Evolutionary conservation across 2,797 vertebrate genomes (phyloP), one percentile per base, ranked within the genome.

Genomic region (Acipenser transmontanus): DNA sequence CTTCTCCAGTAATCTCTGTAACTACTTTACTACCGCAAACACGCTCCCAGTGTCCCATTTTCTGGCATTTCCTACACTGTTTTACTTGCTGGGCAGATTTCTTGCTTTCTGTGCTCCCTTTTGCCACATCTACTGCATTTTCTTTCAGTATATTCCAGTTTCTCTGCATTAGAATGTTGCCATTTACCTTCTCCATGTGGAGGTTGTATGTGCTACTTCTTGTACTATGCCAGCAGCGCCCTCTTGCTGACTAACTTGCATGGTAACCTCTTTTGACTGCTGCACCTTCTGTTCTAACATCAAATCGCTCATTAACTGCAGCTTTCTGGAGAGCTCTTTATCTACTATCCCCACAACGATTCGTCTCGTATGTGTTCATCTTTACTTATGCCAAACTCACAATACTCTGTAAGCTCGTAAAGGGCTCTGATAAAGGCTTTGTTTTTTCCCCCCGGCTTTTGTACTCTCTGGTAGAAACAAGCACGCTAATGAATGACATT

Each of bases 261-360:
- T 17, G 52, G 66, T 48, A 13, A 67, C 67, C 47, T 71, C 60
- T 10, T 67, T 61, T 1, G 64, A 68, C 56, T 73, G 72, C 5
- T 59, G 57, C 7, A 70, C 63, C 0, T 64, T 66, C 20, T 59
- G 61, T 11, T 50, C 61, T 50, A 69, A 47, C 1, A 61, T 72
- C 8, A 72, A 13, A 34, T 67, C 71, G 11, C 57, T 52, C 13
- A 1, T 66, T 20, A 70, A 49, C 63, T 72, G 70, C 20, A 71
- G 48, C 11, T 34, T 69, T 7, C 47, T 20, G 13, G 67, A 71
- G 12, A 74, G 12, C 1, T 71, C 67, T 57, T 74, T 69, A 54
- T 73, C 66, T 8, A 50, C 13, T 47, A 71, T 63, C 7, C 62
- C 66, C 1, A 69, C 65, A 7, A 72, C 68, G 13, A 68, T 68